Conservation (phyloP, 2,888 invertebrate genomes). For the Agelastica alni region DNA sequence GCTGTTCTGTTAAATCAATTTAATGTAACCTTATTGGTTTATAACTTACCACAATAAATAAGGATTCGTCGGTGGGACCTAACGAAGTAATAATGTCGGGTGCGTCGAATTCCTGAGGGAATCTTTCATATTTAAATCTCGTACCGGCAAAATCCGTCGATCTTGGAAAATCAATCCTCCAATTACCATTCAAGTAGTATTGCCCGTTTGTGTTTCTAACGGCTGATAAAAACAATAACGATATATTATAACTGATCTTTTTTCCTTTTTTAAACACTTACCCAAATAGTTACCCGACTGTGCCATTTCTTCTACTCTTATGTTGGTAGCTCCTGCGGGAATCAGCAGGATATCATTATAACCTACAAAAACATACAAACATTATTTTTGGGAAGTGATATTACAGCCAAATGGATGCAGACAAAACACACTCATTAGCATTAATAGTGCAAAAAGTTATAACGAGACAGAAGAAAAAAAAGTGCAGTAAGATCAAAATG, state of each 20-base stretch:
- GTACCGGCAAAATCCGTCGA: slow-evolving; percentile 79
- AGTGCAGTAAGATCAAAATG: too few relatives aligned
- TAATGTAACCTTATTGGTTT: too few relatives aligned
- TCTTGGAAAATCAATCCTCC: slow-evolving; percentile 89
- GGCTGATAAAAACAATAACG: too few relatives aligned
- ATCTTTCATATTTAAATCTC: slow-evolving; percentile 86
- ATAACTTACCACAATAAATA: slow-evolving; percentile 78
- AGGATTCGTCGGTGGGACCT: slow-evolving; percentile 89
- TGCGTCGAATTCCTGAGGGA: slow-evolving; percentile 77
- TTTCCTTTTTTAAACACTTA: slow-evolving; percentile 52
- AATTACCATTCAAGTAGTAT: slow-evolving; percentile 93
- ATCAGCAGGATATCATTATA: slow-evolving; percentile 91
- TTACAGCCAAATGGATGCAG: too few relatives aligned
- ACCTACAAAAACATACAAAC: slow-evolving; percentile 59
- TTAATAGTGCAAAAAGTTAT: too few relatives aligned
- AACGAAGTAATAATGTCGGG: slow-evolving; percentile 82
- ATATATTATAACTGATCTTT: too few relatives aligned
- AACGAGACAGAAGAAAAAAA: too few relatives aligned
- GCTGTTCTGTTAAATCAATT: too few relatives aligned
- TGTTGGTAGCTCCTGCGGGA: slow-evolving; percentile 91
- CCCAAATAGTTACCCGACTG: slow-evolving; percentile 91
- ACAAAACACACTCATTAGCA: too few relatives aligned
- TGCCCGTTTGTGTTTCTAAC: slow-evolving; percentile 79
- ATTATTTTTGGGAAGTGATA: too few relatives aligned
- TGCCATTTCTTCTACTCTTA: slow-evolving; percentile 75